phyloP scores from a whole-genome alignment of 2,113 vertebrate species.

The Cochlearius cochlearius region DNA sequence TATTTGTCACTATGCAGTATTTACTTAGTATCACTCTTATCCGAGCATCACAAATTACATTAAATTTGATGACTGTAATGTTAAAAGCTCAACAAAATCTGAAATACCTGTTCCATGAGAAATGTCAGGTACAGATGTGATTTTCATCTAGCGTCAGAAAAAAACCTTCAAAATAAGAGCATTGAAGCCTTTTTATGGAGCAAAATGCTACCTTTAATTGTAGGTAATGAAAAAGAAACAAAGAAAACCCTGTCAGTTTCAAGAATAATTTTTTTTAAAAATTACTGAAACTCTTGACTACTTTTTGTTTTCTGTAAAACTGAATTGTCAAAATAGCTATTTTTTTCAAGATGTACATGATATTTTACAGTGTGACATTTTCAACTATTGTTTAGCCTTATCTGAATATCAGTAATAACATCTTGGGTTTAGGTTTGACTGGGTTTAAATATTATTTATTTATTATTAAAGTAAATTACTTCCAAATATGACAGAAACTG shows the following conservation, averaged over 20 bases:
- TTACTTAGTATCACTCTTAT: neutral
- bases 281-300: neutral
- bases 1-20: neutral
- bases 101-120: neutral
- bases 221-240: neutral
- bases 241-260: neutral
- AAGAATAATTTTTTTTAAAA: neutral
- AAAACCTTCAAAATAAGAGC: neutral
- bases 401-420: accelerated
- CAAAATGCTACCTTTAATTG: neutral
- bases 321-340: neutral
- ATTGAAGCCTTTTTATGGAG: neutral
- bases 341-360: neutral
- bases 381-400: neutral
- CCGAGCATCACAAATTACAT: neutral
- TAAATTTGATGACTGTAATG: neutral
- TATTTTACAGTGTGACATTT: neutral
- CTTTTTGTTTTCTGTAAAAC: neutral
- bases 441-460: neutral
- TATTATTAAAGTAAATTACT: neutral
- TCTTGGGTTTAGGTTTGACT: neutral
- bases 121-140: neutral
- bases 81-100: neutral
- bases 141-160: neutral
- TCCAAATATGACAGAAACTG: neutral